These are phyloP conservation scores for Mormyrus lacerda DNA, from an alignment of 2,113 vertebrate species.

Conservation along the genomic window DNA sequence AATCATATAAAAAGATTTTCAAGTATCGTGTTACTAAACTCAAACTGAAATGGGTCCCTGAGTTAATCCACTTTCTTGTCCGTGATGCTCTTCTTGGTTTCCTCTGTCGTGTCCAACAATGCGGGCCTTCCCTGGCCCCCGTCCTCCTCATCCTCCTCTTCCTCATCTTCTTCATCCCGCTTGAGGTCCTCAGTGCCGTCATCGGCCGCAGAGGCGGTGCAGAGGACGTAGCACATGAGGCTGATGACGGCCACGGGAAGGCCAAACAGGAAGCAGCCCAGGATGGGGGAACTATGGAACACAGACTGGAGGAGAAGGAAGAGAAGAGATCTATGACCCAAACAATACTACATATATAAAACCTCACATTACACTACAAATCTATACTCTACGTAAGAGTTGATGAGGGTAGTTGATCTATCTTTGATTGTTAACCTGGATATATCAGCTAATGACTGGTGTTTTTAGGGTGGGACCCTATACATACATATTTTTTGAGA, in stretches of 20 bases:
- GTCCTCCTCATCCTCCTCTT: constrained; percentile 64
- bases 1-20: constrained; percentile 10
- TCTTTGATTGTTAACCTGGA: not conserved
- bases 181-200: constrained; percentile 67
- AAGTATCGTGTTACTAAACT: constrained; percentile 12
- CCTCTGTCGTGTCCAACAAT: constrained; percentile 49
- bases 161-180: constrained; percentile 71
- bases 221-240: constrained; percentile 98
- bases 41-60: constrained; percentile 25
- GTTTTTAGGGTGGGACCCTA: not conserved
- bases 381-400: not conserved
- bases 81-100: constrained; percentile 43
- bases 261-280: constrained; percentile 96
- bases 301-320: constrained; percentile 70
- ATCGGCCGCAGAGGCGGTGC: constrained; percentile 76
- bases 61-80: constrained; percentile 70
- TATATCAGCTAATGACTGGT: not conserved
- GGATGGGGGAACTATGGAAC: constrained; percentile 88
- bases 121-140: constrained; percentile 49
- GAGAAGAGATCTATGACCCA: not conserved
- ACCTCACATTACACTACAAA: not conserved
- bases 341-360: not conserved
- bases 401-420: not conserved
- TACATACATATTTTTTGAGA: not conserved
- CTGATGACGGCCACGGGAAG: constrained; percentile 94